Percentiles rank a stretch among this genome's conserved stretches.
These are phyloP conservation scores for Lordiphosa andalusiaca DNA, from an alignment of 2,888 invertebrate genomes.

Conservation along the genomic window DNA sequence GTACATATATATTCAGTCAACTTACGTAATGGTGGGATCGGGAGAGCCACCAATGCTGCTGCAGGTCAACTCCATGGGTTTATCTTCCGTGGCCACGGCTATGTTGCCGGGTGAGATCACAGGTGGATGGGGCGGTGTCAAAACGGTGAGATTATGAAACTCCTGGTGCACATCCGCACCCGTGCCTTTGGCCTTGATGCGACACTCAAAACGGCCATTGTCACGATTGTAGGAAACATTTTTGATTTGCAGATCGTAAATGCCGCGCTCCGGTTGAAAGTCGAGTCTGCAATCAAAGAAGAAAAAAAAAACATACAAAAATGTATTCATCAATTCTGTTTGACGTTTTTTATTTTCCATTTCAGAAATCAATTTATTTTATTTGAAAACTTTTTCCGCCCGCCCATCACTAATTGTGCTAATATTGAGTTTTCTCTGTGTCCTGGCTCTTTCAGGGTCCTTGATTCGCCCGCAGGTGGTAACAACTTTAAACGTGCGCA, in stretches of 20 bases:
- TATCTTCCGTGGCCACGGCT: conserved; percentile 91
- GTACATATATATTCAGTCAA: conserved; percentile 5
- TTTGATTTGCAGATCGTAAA: conserved; percentile 93
- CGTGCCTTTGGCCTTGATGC: conserved; percentile 90
- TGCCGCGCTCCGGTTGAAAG: conserved; percentile 89
- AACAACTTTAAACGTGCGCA: conserved; percentile 70
- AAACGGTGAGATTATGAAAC: conserved; percentile 90
- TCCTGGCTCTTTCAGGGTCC: conserved; percentile 16
- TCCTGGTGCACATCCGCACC: conserved; percentile 92
- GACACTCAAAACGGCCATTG: conserved; percentile 95
- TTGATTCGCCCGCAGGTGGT: conserved; percentile 57
- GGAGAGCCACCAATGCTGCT: conserved; percentile 94
- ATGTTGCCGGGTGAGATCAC: conserved; percentile 87
- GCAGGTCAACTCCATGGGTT: conserved; percentile 88
- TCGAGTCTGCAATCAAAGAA: conserved; percentile 86
- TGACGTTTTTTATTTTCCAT: conserved; percentile 8
- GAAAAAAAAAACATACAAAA: conserved; percentile 27
- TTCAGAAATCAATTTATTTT: conserved; percentile 52
- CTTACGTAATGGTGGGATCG: conserved; percentile 90
- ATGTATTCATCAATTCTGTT: conserved; percentile 2
- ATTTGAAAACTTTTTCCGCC: conserved; percentile 41
- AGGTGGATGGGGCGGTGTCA: conserved; percentile 91
- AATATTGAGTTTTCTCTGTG: conserved; percentile 60
- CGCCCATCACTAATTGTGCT: conserved; percentile 60
- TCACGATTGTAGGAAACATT: conserved; percentile 94